Base-by-base conservation (phyloP, 2,888 invertebrate genomes). In the Atethmia centrago region DNA sequence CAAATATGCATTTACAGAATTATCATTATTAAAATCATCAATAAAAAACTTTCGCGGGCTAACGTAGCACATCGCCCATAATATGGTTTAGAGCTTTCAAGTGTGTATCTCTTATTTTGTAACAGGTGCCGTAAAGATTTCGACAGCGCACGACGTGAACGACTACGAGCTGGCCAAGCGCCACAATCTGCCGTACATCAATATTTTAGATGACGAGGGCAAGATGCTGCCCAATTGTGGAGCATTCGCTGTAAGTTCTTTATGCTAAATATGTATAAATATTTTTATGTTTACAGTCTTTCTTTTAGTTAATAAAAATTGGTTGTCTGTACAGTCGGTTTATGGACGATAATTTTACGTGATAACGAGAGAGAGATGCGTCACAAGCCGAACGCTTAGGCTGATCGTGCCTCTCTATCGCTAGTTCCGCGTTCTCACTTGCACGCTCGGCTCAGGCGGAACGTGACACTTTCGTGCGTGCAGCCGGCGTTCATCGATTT, bases 91-190 rank as follows among this genome's bases (percentile, higher is more conserved):
- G 5, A 5, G 14, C 7, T 53, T 53, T 25, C 14, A 25, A 53
- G 25, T 25, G 25, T 53, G 25, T 25, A n/a, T 5, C 25, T 55
- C 16, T 55, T 55, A 19, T 55, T 16, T 28, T 55, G 1, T 16
- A 55, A 14, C 83, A 98, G 98, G 99, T 86, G 99, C 99, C 77
- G 99, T 99, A 0, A 99, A 99, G 96, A 99, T 99, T 79, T 99
- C 99, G 1, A 99, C 99, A 0, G 99, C 99, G 3, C 99, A 99
- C 94, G 99, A 99, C 94, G 98, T 98, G 51, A 99, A 98, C 90
- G 99, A 99, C 96, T 99, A 99, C 93, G 99, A 99, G 90, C 98
- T 99, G 59, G 99, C 99, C 53, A 98, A 98, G 90, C 97, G 99
- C 12, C 99, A 99, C 93, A 97, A 98, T 83, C 95, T 99, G 80